phyloP scores from a whole-genome alignment of 2,888 invertebrate species.

The Schizotus pectinicornis region DNA sequence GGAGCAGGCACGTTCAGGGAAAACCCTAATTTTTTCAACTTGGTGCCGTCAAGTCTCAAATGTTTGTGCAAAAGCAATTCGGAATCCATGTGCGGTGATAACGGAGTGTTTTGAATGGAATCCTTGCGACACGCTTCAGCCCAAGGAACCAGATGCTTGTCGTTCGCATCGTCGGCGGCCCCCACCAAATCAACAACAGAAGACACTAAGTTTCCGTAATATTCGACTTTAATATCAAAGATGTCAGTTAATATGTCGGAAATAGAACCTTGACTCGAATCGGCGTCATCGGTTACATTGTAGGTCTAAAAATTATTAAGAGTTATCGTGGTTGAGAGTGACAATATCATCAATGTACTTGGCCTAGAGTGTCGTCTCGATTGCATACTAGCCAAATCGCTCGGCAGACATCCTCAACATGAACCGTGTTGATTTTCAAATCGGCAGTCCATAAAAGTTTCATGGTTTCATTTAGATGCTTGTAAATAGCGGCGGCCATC shows the following conservation, averaged over 20 bases:
- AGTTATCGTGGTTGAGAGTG: neutral
- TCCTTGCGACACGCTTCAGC: constrained; percentile 82
- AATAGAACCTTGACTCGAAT: constrained; percentile 85
- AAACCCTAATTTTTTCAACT: constrained; percentile 68
- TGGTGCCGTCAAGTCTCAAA: constrained; percentile 74
- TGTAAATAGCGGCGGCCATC: constrained; percentile 87
- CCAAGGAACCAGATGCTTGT: constrained; percentile 93
- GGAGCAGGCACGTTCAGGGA: constrained; percentile 67
- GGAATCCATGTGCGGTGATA: constrained; percentile 85
- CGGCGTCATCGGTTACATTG: constrained; percentile 83
- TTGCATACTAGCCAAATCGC: constrained; percentile 76
- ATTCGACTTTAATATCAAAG: constrained; percentile 86
- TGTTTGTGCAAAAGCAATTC: constrained; percentile 84
- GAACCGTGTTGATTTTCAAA: constrained; percentile 85
- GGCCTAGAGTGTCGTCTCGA: constrained; percentile 49
- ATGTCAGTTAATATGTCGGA: constrained; percentile 81
- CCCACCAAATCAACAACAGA: constrained; percentile 80
- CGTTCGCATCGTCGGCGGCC: constrained; percentile 89
- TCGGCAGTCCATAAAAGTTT: constrained; percentile 88
- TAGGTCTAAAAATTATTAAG: constrained; percentile 65
- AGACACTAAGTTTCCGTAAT: constrained; percentile 83
- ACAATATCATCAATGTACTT: constrained; percentile 40
- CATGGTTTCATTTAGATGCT: constrained; percentile 87
- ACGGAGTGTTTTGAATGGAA: constrained; percentile 80
- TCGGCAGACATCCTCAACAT: constrained; percentile 82